phyloP scores from a whole-genome alignment of 1,140 invertebrate species.

The Oncopeltus fasciatus region DNA sequence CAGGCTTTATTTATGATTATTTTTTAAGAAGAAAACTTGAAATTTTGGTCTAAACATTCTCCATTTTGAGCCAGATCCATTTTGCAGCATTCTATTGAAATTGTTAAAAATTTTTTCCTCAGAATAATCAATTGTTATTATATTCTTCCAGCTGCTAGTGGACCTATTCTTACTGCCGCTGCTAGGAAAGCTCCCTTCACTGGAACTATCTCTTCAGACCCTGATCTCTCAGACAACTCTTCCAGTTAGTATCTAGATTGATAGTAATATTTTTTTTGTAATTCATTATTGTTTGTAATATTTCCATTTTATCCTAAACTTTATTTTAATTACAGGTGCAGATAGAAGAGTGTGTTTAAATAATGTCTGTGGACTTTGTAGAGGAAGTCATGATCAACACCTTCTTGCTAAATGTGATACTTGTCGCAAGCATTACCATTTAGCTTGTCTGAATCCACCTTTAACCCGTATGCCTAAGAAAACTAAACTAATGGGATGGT shows the following conservation, averaged over 20 bases:
- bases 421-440: constrained; percentile 82
- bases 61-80: too few species aligned
- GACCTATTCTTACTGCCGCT: constrained; percentile 58
- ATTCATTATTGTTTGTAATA: not conserved
- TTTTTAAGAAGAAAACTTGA: too few species aligned
- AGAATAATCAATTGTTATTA: too few species aligned
- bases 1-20: too few species aligned
- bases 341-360: constrained; percentile 20
- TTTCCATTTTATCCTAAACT: not conserved
- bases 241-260: constrained; percentile 6
- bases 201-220: not conserved
- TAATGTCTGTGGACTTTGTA: constrained; percentile 71
- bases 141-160: too few species aligned
- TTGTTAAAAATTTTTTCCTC: too few species aligned
- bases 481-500: constrained; percentile 86
- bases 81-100: too few species aligned
- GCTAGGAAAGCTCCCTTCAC: constrained; percentile 68
- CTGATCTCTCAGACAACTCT: constrained; percentile 40
- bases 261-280: too few species aligned
- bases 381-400: constrained; percentile 66
- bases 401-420: constrained; percentile 86
- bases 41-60: too few species aligned
- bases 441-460: constrained; percentile 83
- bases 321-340: constrained; percentile 10
- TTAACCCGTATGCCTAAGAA: constrained; percentile 85